Percentiles rank a stretch among this genome's conserved stretches.
Evolutionary conservation across 2,113 vertebrate genomes (phyloP).

Genomic region (Glareola pratincola): DNA sequence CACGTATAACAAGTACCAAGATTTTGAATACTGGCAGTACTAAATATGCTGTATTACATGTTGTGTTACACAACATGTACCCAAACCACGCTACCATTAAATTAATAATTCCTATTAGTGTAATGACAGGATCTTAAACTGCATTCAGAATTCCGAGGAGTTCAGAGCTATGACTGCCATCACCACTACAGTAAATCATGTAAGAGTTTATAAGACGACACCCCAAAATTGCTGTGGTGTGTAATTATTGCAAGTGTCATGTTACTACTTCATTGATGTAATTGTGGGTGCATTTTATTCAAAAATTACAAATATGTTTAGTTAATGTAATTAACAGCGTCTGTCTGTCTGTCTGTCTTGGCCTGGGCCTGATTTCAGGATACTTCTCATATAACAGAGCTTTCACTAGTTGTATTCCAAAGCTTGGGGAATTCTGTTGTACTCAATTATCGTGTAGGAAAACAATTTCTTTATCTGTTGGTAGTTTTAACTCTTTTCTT

Average conservation of each 20-base stretch:
- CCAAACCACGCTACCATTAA: not conserved
- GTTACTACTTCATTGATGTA: not conserved
- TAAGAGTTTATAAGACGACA: not conserved
- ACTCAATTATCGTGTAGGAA: not conserved
- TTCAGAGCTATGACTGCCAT: not conserved
- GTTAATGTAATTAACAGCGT: not conserved
- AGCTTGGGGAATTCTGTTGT: not conserved
- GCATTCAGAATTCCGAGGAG: not conserved
- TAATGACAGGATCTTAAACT: not conserved
- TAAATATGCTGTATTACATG: not conserved
- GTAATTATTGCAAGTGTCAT: not conserved
- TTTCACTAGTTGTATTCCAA: not conserved
- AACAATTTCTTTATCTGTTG: not conserved
- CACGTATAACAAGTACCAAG: not conserved
- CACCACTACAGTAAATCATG: not conserved
- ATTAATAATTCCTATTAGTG: not conserved
- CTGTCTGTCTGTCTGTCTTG: not conserved
- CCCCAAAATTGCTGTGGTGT: not conserved
- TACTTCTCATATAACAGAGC: not conserved
- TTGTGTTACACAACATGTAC: not conserved
- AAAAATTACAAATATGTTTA: not conserved
- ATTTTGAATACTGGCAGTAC: not conserved
- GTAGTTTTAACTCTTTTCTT: not conserved
- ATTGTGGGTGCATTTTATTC: not conserved
- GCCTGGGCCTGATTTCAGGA: not conserved